Evolutionary conservation across 2,888 invertebrate species (phyloP).

Genomic region (Crossocerus cetratus): DNA sequence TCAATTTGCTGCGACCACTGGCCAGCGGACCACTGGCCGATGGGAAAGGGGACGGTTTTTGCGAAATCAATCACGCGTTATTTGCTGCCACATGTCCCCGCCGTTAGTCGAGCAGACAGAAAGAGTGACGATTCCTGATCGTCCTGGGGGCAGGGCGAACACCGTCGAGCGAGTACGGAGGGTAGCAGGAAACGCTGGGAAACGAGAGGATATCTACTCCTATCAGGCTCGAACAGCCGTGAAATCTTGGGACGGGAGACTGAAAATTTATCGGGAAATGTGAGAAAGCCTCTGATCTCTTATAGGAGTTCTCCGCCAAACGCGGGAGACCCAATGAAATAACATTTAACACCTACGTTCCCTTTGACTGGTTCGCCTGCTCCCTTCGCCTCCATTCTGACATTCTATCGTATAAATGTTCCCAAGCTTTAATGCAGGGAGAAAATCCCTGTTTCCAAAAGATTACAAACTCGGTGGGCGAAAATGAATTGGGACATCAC

Average conservation of each 20-base stretch:
- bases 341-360: no score
- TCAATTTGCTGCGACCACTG: conserved; percentile 65
- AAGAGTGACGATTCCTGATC: conserved; percentile 47
- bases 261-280: conserved; percentile 58
- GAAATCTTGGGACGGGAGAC: conserved; percentile 51
- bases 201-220: conserved; percentile 54
- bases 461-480: no score
- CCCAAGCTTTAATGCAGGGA: no score
- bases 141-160: conserved; percentile 28
- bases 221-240: conserved; percentile 70
- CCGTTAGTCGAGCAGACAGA: conserved; percentile 51
- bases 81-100: conserved; percentile 63
- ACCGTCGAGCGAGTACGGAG: not conserved
- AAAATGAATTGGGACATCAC: not conserved
- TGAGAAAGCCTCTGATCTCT: not conserved
- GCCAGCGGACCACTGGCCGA: conserved; percentile 36
- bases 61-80: conserved; percentile 72
- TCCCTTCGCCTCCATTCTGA: no score
- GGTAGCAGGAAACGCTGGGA: conserved; percentile 16
- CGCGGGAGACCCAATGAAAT: no score
- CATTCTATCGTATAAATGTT: no score
- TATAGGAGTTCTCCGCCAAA: no score
- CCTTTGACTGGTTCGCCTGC: no score
- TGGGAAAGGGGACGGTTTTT: conserved; percentile 59
- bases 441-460: no score